A percentile compares a stretch with the other conserved stretches of the same genome.
Evolutionary conservation across 2,888 invertebrate genomes (phyloP).

Genomic region (Pedicia rivosa): DNA sequence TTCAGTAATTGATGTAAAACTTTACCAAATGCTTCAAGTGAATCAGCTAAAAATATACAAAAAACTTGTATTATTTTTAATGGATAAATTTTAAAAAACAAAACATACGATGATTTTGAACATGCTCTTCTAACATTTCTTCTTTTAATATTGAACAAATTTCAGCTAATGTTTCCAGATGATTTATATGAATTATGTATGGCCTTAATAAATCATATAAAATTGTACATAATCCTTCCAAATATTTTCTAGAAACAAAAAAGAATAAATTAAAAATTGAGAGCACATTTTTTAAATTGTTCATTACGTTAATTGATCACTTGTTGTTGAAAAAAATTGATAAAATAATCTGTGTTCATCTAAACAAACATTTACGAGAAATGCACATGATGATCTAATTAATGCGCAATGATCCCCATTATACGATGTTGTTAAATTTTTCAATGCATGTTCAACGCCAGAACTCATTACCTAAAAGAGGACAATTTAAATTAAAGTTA

Average conservation of each 20-base stretch:
- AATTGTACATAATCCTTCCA: slow-evolving; percentile 70
- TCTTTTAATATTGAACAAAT: slow-evolving; percentile 83
- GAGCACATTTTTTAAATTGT: neutral
- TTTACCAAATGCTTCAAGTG: slow-evolving; percentile 58
- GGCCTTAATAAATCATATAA: slow-evolving; percentile 88
- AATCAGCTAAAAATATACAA: slow-evolving; percentile 35
- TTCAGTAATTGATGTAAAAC: slow-evolving; percentile 70
- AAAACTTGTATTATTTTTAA: slow-evolving; percentile 4
- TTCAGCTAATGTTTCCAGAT: slow-evolving; percentile 93
- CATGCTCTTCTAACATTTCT: slow-evolving; percentile 86
- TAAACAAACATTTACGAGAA: slow-evolving; percentile 82
- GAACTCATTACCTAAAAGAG: slow-evolving; percentile 42
- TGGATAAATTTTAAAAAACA: slow-evolving; percentile 1
- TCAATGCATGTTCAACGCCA: slow-evolving; percentile 52
- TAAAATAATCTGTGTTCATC: slow-evolving; percentile 86
- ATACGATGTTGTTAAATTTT: slow-evolving; percentile 43
- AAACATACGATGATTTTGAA: slow-evolving; percentile 58
- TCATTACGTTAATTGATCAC: slow-evolving; percentile 45
- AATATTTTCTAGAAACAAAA: slow-evolving; percentile 42
- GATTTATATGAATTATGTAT: slow-evolving; percentile 89
- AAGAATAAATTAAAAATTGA: slow-evolving; percentile 1
- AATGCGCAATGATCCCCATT: slow-evolving; percentile 67
- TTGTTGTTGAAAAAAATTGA: slow-evolving; percentile 69
- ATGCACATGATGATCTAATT: slow-evolving; percentile 73
- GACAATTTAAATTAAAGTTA: neutral